A percentile compares a stretch with the other conserved stretches of the same genome.
phyloP scores from a whole-genome alignment of 1,140 invertebrate species.

The Heliconius congener region DNA sequence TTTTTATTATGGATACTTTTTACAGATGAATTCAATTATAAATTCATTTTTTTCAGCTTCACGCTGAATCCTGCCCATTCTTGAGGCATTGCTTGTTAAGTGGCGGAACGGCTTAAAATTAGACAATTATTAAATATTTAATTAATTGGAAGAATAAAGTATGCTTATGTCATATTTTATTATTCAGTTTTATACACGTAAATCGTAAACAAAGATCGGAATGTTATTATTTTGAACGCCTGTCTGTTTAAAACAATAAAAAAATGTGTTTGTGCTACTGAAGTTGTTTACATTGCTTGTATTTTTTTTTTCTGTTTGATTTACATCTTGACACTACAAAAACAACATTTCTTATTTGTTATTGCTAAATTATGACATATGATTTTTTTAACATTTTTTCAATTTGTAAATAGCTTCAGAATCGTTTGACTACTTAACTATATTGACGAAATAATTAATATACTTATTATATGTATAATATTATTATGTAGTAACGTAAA shows the following conservation, averaged over 20 bases:
- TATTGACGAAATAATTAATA: slow-evolving; percentile 19
- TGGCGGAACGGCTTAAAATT: no score
- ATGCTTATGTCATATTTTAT: no score
- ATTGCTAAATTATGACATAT: neutral
- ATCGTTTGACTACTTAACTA: slow-evolving; percentile 25
- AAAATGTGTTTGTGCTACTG: neutral
- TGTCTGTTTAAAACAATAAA: slow-evolving; percentile 16
- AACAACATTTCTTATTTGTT: neutral
- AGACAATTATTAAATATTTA: no score
- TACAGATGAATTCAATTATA: no score
- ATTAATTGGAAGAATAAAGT: no score
- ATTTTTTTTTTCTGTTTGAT: no score
- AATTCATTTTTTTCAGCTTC: no score
- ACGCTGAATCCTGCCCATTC: no score
- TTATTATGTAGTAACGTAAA: slow-evolving; percentile 25
- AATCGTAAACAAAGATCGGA: neutral
- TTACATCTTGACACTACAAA: no score
- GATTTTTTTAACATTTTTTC: neutral
- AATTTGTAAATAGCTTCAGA: slow-evolving; percentile 23
- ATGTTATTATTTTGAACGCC: neutral
- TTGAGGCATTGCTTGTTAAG: no score
- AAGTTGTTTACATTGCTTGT: neutral
- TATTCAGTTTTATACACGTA: no score
- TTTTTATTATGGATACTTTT: no score
- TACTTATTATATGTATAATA: neutral